phyloP scores from a whole-genome alignment of 2,797 vertebrate species.

The Trichosurus vulpecula region DNA sequence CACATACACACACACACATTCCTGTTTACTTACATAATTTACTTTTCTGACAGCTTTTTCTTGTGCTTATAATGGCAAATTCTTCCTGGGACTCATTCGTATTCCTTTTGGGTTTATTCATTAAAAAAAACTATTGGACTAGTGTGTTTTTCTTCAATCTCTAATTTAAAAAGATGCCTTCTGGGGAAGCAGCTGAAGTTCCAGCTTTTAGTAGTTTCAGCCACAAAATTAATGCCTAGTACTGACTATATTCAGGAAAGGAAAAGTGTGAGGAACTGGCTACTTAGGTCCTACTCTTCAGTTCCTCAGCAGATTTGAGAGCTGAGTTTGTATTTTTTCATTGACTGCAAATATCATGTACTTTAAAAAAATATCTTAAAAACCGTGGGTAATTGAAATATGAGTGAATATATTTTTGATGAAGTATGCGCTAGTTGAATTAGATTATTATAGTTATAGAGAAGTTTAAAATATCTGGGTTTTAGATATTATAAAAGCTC shows the following conservation, averaged over 20 bases:
- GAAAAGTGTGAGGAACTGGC: background rate
- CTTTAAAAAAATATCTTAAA: background rate
- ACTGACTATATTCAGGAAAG: background rate
- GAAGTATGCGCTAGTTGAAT: background rate
- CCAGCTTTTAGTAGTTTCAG: conserved; percentile 1
- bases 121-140: background rate
- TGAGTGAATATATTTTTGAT: background rate
- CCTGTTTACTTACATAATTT: background rate
- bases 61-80: background rate
- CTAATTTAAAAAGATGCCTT: background rate
- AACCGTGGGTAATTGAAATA: background rate
- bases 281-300: background rate
- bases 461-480: background rate
- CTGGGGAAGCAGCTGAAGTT: background rate
- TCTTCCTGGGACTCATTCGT: conserved; percentile 53
- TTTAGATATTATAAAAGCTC: background rate
- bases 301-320: background rate
- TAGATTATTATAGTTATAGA: background rate
- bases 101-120: background rate
- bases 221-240: background rate
- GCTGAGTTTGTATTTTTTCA: background rate
- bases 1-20: background rate
- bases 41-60: conserved; percentile 22
- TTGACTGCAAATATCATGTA: background rate
- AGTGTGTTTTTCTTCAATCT: conserved; percentile 23